Evolutionary conservation across 2,113 vertebrate genomes (phyloP), one percentile per base, ranked within the genome.

Genomic region (Percopsis transmontana): DNA sequence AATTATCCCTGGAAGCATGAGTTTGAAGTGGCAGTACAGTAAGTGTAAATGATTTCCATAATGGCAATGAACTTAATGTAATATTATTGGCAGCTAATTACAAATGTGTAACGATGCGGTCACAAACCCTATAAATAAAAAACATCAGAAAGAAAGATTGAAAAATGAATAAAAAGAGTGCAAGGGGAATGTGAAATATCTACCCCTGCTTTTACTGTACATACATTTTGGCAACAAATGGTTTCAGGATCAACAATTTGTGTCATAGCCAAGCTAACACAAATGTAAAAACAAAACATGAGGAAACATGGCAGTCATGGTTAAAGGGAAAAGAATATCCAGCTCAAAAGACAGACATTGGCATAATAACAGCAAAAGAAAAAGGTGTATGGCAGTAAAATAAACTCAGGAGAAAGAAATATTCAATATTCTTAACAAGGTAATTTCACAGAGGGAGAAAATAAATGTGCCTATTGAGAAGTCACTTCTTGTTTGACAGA

Each of bases 151-250:
- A 56, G 77, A 70, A 12, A 39, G 9, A 15, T 64, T 56, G 51
- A 62, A 82, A 79, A 83, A 76, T 38, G 20, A 82, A 74, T 68
- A 13, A 77, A 63, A 67, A 55, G 70, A 71, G 47, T 52, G 68
- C 61, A 21, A 18, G 64, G 67, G 62, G 61, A 62, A 64, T 38
- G 56, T 64, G 62, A 44, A 68, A 62, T 59, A 56, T 59, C 18
- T 63, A 59, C 70, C 80, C 70, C 75, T 39, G 82, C 66, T 74
- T 33, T 62, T 27, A 18, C 44, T 39, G 60, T 84, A 77, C 76
- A 80, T 75, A 33, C 19, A 67, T 70, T 88, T 88, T 89, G 88
- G 87, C 88, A 89, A 84, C 74, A 77, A 82, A 85, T 69, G 64
- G 33, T 81, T 80, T 81, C 81, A 75, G 73, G 76, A 84, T 84